These are phyloP conservation scores for Drosophila robusta DNA, from an alignment of 2,888 invertebrate species.

Conservation along the genomic window DNA sequence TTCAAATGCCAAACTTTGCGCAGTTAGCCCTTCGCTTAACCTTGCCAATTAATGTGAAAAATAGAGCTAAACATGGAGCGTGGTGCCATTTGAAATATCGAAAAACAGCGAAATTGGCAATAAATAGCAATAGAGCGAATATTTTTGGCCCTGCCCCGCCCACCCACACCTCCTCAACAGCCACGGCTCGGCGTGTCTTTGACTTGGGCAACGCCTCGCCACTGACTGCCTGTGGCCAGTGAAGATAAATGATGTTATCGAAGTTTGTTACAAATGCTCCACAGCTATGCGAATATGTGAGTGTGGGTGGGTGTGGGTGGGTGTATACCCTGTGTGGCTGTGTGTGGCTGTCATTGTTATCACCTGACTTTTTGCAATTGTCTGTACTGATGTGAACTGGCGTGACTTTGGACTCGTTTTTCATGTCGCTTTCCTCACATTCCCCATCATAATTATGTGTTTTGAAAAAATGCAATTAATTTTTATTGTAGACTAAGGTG, in stretches of 20 bases:
- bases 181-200: constrained; percentile 23
- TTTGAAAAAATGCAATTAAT: constrained; percentile 67
- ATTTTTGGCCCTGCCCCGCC: constrained; percentile 28
- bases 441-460: constrained; percentile 65
- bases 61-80: constrained; percentile 39
- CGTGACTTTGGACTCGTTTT: constrained; percentile 43
- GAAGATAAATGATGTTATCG: constrained; percentile 77
- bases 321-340: not conserved
- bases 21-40: constrained; percentile 58
- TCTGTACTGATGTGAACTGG: constrained; percentile 37
- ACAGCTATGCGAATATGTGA: constrained; percentile 5
- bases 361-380: constrained; percentile 65
- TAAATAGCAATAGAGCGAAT: constrained; percentile 63
- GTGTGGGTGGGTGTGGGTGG: constrained; percentile 2
- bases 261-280: constrained; percentile 26
- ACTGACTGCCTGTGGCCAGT: constrained; percentile 34
- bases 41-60: constrained; percentile 79
- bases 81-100: constrained; percentile 33
- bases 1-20: constrained; percentile 46
- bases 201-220: constrained; percentile 33
- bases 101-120: constrained; percentile 54
- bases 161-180: constrained; percentile 1
- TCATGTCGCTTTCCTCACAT: constrained; percentile 12
- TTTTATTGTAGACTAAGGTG: constrained; percentile 70
- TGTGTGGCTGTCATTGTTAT: constrained; percentile 34